Evolutionary conservation across 37 sponge, comb jelly and placozoan genomes (phyloP), one percentile per base, ranked within the genome.

Genomic region (Halichondria panicea): DNA sequence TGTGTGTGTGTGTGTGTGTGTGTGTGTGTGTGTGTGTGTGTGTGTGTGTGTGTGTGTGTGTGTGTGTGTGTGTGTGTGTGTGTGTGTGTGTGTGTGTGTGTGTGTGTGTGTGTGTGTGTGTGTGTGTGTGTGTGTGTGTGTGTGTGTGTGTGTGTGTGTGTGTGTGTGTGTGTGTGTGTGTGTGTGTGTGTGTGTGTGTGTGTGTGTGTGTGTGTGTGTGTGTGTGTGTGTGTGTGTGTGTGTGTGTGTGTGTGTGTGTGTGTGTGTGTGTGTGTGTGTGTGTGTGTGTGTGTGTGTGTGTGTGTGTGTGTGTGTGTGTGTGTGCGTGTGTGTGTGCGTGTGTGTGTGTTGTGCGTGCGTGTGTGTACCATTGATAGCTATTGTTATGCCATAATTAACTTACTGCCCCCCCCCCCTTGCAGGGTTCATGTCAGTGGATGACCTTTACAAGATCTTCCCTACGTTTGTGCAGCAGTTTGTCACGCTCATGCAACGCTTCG

Each of bases 401-500:
- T 36, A 48, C n/a, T n/a, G n/a, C n/a, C n/a, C 37, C 45, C 72
- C 55, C 43, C 27, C 33, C 15, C 54, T 24, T 74, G 24, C 41
- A 90, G 91, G 91, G 0, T 74, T 91, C 71, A 73, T 87, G 79
- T 19, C 71, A 7, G 38, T 65, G 40, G 37, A 62, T 4, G 68
- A 68, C 27, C 56, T 87, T 56, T 2, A 50, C 9, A 43, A 58
- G 72, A 71, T 91, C 33, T 78, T 87, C 31, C 35, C 21, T 3
- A 46, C 55, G 32, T 31, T 57, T 41, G 68, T 46, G 18, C 9
- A 32, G 0, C 79, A 88, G 19, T 68, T 84, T 63, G 54, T 84
- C 24, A 62, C 44, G 9, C 61, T 94, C 55, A 84, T 94, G 94
- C 76, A 87, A 56, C 86, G 82, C 35, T 91, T 94, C 50, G 94